These are phyloP conservation scores for Sminthurinus aureus DNA, from an alignment of 2,888 invertebrate species.

Conservation along the genomic window DNA sequence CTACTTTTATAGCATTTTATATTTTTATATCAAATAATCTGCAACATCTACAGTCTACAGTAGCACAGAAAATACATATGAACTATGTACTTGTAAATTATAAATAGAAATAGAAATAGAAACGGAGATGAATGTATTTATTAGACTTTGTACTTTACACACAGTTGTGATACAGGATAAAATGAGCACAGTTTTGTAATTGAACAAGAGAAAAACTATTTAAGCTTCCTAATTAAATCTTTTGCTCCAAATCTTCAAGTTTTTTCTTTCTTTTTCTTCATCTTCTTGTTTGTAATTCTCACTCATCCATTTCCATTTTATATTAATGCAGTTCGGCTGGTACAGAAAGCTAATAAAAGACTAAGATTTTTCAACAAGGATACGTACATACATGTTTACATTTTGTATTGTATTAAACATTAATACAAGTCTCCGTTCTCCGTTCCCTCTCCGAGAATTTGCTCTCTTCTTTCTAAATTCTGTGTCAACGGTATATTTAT, in stretches of 20 bases:
- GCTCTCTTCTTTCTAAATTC: not conserved
- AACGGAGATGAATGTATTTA: not conserved
- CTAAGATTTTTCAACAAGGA: not conserved
- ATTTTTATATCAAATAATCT: no score
- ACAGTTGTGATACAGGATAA: not conserved
- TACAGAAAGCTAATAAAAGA: not conserved
- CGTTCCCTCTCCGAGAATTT: no score
- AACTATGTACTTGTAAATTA: no score
- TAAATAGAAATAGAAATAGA: not conserved
- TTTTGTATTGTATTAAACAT: no score
- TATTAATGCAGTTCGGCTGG: not conserved
- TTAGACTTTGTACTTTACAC: not conserved
- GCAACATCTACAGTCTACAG: no score
- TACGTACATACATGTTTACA: no score
- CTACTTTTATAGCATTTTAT: no score
- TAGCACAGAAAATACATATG: no score
- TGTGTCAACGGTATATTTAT: not conserved
- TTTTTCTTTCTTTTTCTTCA: not conserved
- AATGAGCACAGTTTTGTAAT: not conserved
- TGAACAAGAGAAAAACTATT: not conserved
- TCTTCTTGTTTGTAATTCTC: not conserved
- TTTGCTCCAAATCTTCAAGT: not conserved
- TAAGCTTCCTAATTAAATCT: not conserved
- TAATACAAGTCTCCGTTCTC: no score
- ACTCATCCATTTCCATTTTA: not conserved